Percentiles rank a stretch among this genome's conserved stretches.
Evolutionary conservation across 2,113 vertebrate genomes (phyloP).

Genomic region (Ailuropoda melanoleuca): DNA sequence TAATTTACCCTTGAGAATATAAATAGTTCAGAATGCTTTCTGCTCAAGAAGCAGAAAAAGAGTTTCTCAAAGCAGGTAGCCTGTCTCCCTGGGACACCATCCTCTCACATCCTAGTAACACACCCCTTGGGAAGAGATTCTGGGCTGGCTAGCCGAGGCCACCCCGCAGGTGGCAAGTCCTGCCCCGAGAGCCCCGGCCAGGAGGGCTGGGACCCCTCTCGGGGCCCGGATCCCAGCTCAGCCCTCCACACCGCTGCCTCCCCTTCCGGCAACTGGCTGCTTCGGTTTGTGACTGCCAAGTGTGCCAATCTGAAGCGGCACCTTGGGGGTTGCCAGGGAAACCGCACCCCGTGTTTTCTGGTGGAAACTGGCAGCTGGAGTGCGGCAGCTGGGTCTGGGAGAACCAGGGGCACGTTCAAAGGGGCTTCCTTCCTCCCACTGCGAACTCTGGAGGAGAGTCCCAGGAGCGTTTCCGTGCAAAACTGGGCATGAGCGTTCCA

Average conservation of each 20-base stretch:
- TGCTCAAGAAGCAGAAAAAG: not conserved
- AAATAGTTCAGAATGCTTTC: not conserved
- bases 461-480: not conserved
- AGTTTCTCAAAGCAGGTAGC: not conserved
- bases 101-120: rapidly evolving
- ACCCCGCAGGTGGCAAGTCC: not conserved
- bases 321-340: constrained; percentile 61
- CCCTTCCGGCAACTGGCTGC: not conserved
- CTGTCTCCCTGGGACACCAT: not conserved
- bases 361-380: not conserved
- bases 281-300: not conserved
- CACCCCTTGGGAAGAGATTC: not conserved
- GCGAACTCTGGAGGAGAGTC: not conserved
- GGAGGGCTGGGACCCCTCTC: rapidly evolving
- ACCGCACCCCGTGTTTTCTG: not conserved
- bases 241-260: rapidly evolving
- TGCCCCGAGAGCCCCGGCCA: rapidly evolving
- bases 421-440: not conserved
- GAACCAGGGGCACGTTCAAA: not conserved
- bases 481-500: not conserved
- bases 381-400: not conserved
- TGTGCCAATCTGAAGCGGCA: not conserved
- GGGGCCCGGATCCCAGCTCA: rapidly evolving
- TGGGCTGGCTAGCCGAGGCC: not conserved
- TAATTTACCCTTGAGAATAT: not conserved